These are phyloP conservation scores for Mesorhabditis sp. DNA, from an alignment of 2,888 invertebrate genomes.

Conservation along the genomic window DNA sequence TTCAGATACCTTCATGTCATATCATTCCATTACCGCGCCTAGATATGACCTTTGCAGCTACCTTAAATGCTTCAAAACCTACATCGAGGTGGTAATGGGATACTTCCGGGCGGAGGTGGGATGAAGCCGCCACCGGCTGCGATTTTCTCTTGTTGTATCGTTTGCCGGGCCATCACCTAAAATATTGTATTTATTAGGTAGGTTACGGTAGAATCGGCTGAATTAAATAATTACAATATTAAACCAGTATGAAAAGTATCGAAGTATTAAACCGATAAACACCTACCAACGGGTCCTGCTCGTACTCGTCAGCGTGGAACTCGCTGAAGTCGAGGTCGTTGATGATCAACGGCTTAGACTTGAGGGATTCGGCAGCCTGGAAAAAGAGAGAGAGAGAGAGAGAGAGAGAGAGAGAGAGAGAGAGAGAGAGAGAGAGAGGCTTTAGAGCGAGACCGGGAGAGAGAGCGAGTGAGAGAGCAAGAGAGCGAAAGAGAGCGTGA, in stretches of 20 bases:
- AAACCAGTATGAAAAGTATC: no score
- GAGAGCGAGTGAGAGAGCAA: no score
- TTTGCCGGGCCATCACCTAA: constrained; percentile 19
- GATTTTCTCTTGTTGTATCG: constrained; percentile 22
- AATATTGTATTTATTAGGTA: no score
- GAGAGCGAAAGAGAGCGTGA: no score
- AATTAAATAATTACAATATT: no score
- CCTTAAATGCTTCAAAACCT: no score
- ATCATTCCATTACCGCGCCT: no score
- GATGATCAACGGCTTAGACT: constrained; percentile 68
- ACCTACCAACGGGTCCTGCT: constrained; percentile 56
- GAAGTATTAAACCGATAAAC: no score
- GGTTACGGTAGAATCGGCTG: no score
- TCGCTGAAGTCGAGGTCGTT: constrained; percentile 97
- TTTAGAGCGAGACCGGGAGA: neutral
- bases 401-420: neutral
- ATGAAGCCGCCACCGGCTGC: constrained; percentile 34
- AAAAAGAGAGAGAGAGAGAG: neutral
- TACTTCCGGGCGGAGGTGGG: constrained; percentile 34
- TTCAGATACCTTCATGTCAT: no score
- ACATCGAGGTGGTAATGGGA: constrained; percentile 42
- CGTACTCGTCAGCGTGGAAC: constrained; percentile 81
- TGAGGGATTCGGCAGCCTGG: constrained; percentile 52
- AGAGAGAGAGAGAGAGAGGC: constrained; percentile 6
- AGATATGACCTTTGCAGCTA: no score